phyloP scores from a whole-genome alignment of 2,888 invertebrate species.

The Cheiracanthium punctorium region DNA sequence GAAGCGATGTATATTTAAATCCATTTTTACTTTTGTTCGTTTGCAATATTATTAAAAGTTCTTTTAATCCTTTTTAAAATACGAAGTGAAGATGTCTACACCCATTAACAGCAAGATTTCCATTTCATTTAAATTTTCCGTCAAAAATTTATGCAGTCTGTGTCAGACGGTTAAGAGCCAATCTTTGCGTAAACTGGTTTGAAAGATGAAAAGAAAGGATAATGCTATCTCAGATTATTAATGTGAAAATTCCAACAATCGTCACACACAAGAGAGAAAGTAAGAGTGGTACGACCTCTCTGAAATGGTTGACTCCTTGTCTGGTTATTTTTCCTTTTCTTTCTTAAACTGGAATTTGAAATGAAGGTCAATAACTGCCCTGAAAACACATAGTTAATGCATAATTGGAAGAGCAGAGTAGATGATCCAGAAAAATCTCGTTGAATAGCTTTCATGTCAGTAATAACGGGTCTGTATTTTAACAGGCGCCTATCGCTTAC shows the following conservation, averaged over 20 bases:
- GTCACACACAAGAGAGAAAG: background rate
- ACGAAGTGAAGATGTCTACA: too few species aligned
- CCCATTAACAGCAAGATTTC: too few species aligned
- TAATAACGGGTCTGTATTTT: background rate
- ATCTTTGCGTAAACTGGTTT: slow-evolving; percentile 4
- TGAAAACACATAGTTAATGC: background rate
- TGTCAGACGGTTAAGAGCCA: too few species aligned
- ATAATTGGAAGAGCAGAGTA: background rate
- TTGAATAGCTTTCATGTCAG: background rate
- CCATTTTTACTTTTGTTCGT: too few species aligned
- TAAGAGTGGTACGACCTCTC: background rate
- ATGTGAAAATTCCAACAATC: background rate
- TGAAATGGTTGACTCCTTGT: background rate
- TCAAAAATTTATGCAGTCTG: too few species aligned
- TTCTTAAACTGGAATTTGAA: slow-evolving; percentile 38
- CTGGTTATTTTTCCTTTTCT: background rate
- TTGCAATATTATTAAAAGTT: too few species aligned
- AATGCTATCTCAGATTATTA: background rate
- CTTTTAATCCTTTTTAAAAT: too few species aligned
- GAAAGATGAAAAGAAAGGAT: background rate
- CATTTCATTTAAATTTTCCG: too few species aligned
- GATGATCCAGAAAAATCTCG: background rate
- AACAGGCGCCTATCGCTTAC: background rate
- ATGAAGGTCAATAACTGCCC: slow-evolving; percentile 65
- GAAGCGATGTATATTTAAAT: too few species aligned